phyloP scores from a whole-genome alignment of 2,888 invertebrate genomes.

The Drosophila rellima region DNA sequence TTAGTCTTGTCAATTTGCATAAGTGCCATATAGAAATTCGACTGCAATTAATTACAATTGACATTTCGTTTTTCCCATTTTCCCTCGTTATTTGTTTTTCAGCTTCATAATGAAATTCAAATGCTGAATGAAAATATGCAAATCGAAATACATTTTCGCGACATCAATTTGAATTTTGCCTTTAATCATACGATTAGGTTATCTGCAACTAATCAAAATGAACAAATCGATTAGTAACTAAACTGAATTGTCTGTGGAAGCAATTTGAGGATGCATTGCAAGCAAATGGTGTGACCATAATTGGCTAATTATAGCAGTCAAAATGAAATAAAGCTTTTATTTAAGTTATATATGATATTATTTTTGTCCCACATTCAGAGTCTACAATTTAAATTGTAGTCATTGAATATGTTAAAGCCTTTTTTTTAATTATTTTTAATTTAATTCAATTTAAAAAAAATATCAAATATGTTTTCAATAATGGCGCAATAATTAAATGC shows the following conservation, averaged over 20 bases:
- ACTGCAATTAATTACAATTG: conserved; percentile 15
- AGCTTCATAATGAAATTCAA: conserved; percentile 4
- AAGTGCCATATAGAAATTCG: background rate
- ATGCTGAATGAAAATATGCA: background rate
- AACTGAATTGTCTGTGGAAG: background rate
- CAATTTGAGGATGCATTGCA: background rate
- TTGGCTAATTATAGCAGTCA: background rate
- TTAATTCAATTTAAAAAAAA: no score
- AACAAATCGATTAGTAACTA: background rate
- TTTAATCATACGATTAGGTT: conserved; percentile 34
- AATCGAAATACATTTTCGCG: background rate
- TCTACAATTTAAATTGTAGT: no score
- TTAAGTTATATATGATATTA: no score
- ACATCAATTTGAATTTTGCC: conserved; percentile 7
- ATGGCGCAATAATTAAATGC: no score
- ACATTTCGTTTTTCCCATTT: conserved; percentile 9
- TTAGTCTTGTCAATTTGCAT: conserved; percentile 2
- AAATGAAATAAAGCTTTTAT: background rate
- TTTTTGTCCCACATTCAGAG: no score
- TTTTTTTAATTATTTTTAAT: no score
- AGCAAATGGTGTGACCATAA: background rate
- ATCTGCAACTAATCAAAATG: background rate
- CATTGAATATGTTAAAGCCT: no score
- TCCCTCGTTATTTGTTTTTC: background rate
- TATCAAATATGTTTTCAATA: no score